These are phyloP conservation scores for Hucho hucho DNA, from an alignment of 2,113 vertebrate genomes.

Conservation along the genomic window DNA sequence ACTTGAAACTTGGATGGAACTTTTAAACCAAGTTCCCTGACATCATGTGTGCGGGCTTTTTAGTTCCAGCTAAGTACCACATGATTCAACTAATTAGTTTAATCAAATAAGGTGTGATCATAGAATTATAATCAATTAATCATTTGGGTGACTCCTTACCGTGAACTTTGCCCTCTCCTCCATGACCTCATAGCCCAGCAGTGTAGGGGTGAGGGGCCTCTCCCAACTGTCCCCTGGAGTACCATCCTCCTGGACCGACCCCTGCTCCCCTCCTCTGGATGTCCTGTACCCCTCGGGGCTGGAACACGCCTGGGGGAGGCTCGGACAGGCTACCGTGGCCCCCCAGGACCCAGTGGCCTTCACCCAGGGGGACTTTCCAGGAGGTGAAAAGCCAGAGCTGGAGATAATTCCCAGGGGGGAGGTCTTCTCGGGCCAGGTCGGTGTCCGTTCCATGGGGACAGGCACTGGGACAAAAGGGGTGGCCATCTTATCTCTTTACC, in stretches of 20 bases:
- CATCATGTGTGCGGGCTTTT: neutral
- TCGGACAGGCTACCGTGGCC: conserved; percentile 44
- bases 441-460: conserved; percentile 71
- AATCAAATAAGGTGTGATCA: neutral
- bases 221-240: conserved; percentile 58
- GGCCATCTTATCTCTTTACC: conserved; percentile 26
- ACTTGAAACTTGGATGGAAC: neutral
- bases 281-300: conserved; percentile 64
- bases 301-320: conserved; percentile 57
- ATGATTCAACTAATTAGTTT: neutral
- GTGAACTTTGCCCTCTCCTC: conserved; percentile 90
- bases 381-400: conserved; percentile 62
- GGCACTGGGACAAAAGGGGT: conserved; percentile 76
- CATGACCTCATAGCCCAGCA: conserved; percentile 87
- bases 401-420: conserved; percentile 75
- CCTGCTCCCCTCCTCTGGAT: conserved; percentile 3
- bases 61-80: neutral
- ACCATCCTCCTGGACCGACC: conserved; percentile 65
- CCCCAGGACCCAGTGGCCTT: conserved; percentile 64
- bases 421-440: conserved; percentile 73
- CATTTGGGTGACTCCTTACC: conserved; percentile 59
- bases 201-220: conserved; percentile 75
- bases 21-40: neutral
- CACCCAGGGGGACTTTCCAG: conserved; percentile 66
- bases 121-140: no score